Base-by-base conservation (phyloP, 2,888 invertebrate species). In the Chaetoderma sp. region DNA sequence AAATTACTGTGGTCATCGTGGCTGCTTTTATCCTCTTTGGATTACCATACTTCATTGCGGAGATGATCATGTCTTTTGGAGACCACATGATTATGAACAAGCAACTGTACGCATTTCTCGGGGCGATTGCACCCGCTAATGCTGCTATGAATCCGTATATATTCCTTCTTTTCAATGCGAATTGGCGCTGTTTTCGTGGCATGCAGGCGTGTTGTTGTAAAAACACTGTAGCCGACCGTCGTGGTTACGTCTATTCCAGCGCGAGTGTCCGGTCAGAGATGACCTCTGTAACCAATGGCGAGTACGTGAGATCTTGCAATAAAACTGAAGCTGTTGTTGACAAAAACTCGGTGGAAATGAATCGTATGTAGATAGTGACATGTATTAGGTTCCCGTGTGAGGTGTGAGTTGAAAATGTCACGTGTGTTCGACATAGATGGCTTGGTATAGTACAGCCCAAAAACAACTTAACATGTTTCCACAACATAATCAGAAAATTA, bases 1-100 rank as follows among this genome's bases (percentile, higher is more conserved):
- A 83, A 69, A 86, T 86, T 85, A 85, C 86, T 4, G 70, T 85
- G 33, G 83, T 85, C 5, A 84, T 86, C n/a, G 82, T 84, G 5
- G 56, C 76, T 1, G 76, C 79, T n/a, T 87, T 83, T 71, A 76
- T 85, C 54, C 57, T 83, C n/a, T 85, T 83, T 70, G 78, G 81
- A 4, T 58, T 80, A 59, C 86, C 86, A 28, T 86, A 86, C 66
- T 80, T 83, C 60, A 68, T 85, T 18, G 77, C 80, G 6, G 86
- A 87, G 62, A 81, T 84, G 80, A 79, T 83, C 28, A 77, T 83
- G 76, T 79, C 82, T 3, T 86, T 79, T 68, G 83, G 82, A 1
- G 75, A 82, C 67, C 75, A 75, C 69, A 69, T 68, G 28, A 60
- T 64, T 4, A 70, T 84, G 28, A 71, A 73, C 5, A 60, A 61